Base-by-base conservation (phyloP, 1,140 invertebrate genomes). In the Zaprionus camerounensis region DNA sequence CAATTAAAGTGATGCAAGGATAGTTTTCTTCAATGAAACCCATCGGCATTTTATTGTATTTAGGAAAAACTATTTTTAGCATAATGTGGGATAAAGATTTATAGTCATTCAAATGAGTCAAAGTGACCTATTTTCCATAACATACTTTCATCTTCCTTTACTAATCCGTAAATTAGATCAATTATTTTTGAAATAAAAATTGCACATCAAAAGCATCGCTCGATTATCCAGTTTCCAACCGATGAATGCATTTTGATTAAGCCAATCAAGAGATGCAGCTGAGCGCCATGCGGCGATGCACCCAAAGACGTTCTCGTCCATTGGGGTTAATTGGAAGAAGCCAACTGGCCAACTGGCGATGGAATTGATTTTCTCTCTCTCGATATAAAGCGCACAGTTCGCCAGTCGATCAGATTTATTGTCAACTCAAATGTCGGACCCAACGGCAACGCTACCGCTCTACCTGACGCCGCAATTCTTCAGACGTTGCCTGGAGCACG, bases 381-480 rank as follows among this genome's bases (percentile, higher is more conserved):
- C n/a, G n/a, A 81, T 87, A 88, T 84, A 87, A 83, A 71, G 49
- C 44, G 49, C 9, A 36, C 7, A 24, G 53, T 17, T 24, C 15
- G 2, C 11, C 15, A 15, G 24, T 26, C 31, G 26, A 64, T 44
- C 57, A 56, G 44, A 67, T 55, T 57, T 73, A 83, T 34, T 59
- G 22, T 11, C 31, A 67, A 41, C 44, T 28, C 72, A n/a, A 68
- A 87, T 87, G 84, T 88, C 84, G 65, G 62, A 44, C 51, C 12
- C 67, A 49, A 38, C 71, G 68, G 78, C 76, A 31, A 34, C 78
- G n/a, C 55, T 79, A 55, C 85, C 85, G 36, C 68, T 90, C 0
- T 85, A 90, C 28, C 28, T 90, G 12, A 90, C 85, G 20, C 59
- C 76, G 12, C 74, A 87, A 58, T 92, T 92, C 57, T 91, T 92